phyloP scores from a whole-genome alignment of 2,797 vertebrate genomes.

The Scolopax bukidnonensis region DNA sequence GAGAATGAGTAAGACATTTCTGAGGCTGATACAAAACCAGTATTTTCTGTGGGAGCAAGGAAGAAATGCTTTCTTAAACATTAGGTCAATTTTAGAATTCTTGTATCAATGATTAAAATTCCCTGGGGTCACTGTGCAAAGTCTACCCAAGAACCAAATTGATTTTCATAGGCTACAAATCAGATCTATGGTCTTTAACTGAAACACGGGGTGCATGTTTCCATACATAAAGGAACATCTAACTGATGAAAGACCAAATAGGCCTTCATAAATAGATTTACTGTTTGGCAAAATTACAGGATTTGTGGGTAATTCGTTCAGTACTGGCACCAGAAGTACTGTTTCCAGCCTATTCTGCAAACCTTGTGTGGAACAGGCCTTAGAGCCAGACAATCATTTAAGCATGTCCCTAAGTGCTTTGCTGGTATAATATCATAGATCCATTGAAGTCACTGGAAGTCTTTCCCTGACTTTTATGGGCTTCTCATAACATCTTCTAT shows the following conservation, averaged over 20 bases:
- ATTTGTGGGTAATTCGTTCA: neutral
- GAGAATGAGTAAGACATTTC: neutral
- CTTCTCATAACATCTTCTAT: neutral
- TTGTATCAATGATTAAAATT: slow-evolving; percentile 40
- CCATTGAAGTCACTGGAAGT: slow-evolving; percentile 27
- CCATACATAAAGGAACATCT: slow-evolving; percentile 11
- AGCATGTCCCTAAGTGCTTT: neutral
- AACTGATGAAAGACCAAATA: slow-evolving; percentile 17
- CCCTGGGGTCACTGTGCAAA: neutral
- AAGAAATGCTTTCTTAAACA: slow-evolving; percentile 36
- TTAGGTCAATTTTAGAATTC: slow-evolving; percentile 25
- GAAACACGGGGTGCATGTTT: neutral
- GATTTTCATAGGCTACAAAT: slow-evolving; percentile 50
- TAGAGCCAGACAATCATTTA: neutral
- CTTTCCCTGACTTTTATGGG: slow-evolving; percentile 25
- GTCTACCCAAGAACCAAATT: neutral
- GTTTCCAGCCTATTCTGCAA: slow-evolving; percentile 16
- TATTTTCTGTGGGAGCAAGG: neutral
- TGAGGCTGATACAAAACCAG: neutral
- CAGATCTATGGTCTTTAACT: neutral
- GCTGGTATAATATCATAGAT: neutral
- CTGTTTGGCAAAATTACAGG: slow-evolving; percentile 42
- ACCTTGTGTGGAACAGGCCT: neutral
- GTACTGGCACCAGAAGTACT: neutral
- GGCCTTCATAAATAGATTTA: slow-evolving; percentile 27